Base-by-base conservation (phyloP, 2,113 vertebrate genomes). In the Caranx ignobilis region DNA sequence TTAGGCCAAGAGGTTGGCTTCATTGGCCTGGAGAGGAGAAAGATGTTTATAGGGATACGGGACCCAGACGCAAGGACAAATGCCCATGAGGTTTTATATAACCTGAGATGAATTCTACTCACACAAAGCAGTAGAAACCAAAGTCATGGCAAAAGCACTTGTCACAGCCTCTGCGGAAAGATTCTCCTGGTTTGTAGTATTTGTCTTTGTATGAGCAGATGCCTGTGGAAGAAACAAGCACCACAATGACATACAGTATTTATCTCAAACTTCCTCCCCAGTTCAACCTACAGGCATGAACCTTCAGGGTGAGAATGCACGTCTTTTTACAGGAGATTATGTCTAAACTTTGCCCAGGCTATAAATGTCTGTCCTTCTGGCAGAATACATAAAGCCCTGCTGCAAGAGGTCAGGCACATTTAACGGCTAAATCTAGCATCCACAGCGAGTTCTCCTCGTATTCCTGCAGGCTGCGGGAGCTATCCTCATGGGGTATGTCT, bases 1-100 rank as follows among this genome's bases (percentile, higher is more conserved):
- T 50, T 86, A 7, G 92, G 92, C 92, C 91, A 93, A 0, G 87
- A 92, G 18, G 92, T 94, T 75, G 92, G 92, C 66, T 88, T 92
- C 80, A 69, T 90, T 5, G 82, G 90, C 52, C 91, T 92, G 74
- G 19, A 64, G 18, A 21, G 57, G 26, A 69, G 4, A 71, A 26
- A 15, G 50, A 21, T 57, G 60, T 37, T 47, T 11, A 18, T 19
- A 3, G 62, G 54, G 57, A 39, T 12, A 15, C n/a, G 3, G 9
- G 21, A 45, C 43, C 16, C 21, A 37, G 39, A 16, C 12, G 45
- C 31, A 18, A 15, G 59, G 41, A 64, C 62, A 54, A 60, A 48
- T 62, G 13, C 39, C 48, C 35, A 47, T 6, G 18, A 21, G 21
- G 15, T n/a, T 65, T 71, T 52, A 18, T 50, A 16, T 26, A 74